Evolutionary conservation across 2,113 vertebrate genomes (phyloP).

Genomic region (Sceloporus undulatus): DNA sequence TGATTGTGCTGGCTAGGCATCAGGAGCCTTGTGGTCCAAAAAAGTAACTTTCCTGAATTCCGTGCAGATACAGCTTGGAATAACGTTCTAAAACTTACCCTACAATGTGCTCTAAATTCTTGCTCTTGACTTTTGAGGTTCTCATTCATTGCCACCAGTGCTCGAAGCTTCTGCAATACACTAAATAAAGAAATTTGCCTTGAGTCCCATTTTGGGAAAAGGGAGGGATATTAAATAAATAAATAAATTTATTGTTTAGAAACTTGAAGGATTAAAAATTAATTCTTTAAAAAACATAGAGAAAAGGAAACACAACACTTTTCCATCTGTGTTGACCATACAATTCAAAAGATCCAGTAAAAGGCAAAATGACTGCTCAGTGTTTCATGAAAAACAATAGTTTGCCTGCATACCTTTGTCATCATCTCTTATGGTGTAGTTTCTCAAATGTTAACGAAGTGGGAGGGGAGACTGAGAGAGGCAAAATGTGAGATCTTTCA

Average conservation of each 20-base stretch:
- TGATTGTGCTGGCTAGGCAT: no score
- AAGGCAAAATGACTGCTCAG: not conserved
- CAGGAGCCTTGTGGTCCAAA: no score
- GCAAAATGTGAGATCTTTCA: no score
- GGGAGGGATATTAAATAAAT: no score
- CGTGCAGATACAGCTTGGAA: slow-evolving; percentile 12
- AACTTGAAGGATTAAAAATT: slow-evolving; percentile 29
- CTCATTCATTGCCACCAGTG: slow-evolving; percentile 93
- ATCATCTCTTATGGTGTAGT: not conserved
- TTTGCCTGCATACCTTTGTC: no score
- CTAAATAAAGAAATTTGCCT: slow-evolving; percentile 72
- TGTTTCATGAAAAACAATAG: not conserved
- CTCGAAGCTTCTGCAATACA: slow-evolving; percentile 87
- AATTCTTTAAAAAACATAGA: slow-evolving; percentile 30
- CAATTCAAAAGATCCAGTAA: not conserved
- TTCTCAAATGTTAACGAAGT: not conserved
- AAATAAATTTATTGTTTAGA: not conserved
- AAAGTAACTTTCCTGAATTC: no score
- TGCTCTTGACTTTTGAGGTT: slow-evolving; percentile 94
- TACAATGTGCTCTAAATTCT: slow-evolving; percentile 93
- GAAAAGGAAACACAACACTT: not conserved
- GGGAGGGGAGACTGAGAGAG: no score
- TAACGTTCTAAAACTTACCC: slow-evolving; percentile 78
- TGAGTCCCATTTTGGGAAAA: not conserved
- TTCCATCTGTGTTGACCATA: not conserved